Evolutionary conservation across 1,140 invertebrate genomes (phyloP).

Genomic region (Zaprionus davidi): DNA sequence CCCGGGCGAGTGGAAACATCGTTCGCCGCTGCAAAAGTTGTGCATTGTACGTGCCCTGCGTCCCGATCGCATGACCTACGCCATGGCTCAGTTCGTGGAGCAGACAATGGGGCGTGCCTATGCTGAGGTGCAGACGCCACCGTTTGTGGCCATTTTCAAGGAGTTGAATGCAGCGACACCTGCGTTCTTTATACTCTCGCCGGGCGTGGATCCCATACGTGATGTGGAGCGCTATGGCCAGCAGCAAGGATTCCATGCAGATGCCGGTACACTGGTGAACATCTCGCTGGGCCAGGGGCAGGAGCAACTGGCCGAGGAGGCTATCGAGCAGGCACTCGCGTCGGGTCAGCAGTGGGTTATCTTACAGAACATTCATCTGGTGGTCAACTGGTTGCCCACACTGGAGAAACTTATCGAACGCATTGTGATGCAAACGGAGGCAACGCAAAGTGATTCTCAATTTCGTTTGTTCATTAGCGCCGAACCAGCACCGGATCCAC

Average conservation of each 20-base stretch:
- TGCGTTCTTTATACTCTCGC: conserved; percentile 97
- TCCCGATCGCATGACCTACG: conserved; percentile 88
- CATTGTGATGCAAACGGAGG: conserved; percentile 83
- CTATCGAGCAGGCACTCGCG: conserved; percentile 90
- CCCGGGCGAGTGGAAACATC: conserved; percentile 98
- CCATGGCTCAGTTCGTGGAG: conserved; percentile 88
- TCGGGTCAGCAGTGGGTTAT: conserved; percentile 97
- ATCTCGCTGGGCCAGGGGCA: conserved; percentile 98
- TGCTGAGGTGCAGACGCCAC: conserved; percentile 90
- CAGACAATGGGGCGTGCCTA: conserved; percentile 94
- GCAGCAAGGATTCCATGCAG: conserved; percentile 91
- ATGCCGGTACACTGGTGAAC: conserved; percentile 94
- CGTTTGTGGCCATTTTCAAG: conserved; percentile 94
- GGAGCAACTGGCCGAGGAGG: conserved; percentile 94
- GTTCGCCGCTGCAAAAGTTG: conserved; percentile 92
- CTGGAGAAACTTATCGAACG: conserved; percentile 96
- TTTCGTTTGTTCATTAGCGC: conserved; percentile 89
- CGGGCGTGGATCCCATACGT: conserved; percentile 96
- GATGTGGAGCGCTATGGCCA: conserved; percentile 93
- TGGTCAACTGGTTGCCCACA: conserved; percentile 93
- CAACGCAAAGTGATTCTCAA: conserved; percentile 85
- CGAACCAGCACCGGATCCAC: conserved; percentile 86
- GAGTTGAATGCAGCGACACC: conserved; percentile 94
- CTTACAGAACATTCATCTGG: conserved; percentile 95
- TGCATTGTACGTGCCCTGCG: conserved; percentile 96